Evolutionary conservation across 2,797 vertebrate genomes (phyloP), one percentile per base, ranked within the genome.

Genomic region (Lates japonicus): DNA sequence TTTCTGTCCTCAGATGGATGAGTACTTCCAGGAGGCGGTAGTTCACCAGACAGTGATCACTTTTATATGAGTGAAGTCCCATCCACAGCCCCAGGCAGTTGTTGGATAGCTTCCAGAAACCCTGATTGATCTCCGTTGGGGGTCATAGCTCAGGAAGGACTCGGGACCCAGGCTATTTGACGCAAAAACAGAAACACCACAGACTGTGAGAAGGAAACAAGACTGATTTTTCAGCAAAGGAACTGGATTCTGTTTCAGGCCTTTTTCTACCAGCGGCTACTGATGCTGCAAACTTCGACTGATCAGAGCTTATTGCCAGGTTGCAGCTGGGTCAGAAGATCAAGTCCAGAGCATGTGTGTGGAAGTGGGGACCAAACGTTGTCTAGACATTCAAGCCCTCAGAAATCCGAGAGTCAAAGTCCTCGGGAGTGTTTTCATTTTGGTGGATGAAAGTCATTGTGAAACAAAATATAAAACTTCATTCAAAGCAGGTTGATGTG

Each of bases 1-100:
- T 87, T 83, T 85, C 91, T 80, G 42, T 82, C 63, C 55, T 84
- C 25, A 99, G 98, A 92, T 99, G 98, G 98, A 98, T 99, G 98
- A 99, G 93, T 97, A 97, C 64, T 99, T 99, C 94, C 98, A 99
- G 74, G 97, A 98, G 95, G 98, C 97, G 66, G 99, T 98, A 91
- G 92, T 99, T 88, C 95, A 99, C 42, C 98, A 98, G n/a, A 84
- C 91, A 95, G 81, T 91, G 81, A 80, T 49, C 25, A 13, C 20
- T 37, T 51, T 4, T 55, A 17, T 14, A 29, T 58, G 73, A 59
- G 80, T 73, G 67, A 86, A 39, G 82, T 85, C 7, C 0, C 4
- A 49, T 70, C n/a, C 62, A 22, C 75, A 74, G 83, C 78, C 46
- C 74, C 51, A 60, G 84, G 86, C 85, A 71, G 69, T 81, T 59